Conservation (phyloP, 2,113 vertebrate species). For the Tyrannus savana region DNA sequence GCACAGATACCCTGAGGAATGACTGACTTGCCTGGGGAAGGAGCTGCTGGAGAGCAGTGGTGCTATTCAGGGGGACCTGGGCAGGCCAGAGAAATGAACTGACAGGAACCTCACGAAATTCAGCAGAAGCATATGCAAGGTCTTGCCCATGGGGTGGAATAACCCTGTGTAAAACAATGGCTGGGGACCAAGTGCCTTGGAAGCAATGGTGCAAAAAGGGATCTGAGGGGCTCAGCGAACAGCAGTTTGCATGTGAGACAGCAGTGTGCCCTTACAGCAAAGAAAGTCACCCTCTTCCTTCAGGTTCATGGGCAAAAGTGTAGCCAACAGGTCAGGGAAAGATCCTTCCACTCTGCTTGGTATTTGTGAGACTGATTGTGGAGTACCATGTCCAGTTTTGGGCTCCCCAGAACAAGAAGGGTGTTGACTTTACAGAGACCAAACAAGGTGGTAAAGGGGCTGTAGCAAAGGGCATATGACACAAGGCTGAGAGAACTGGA, state of each 20-base stretch:
- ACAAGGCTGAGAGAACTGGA: not conserved
- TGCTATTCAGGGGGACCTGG: not conserved
- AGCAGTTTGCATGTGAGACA: not conserved
- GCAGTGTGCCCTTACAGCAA: not conserved
- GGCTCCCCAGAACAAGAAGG: not conserved
- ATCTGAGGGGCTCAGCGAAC: not conserved
- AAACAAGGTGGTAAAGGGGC: not conserved
- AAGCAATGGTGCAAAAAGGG: not conserved
- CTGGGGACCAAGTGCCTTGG: not conserved
- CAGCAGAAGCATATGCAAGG: not conserved
- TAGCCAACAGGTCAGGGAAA: not conserved
- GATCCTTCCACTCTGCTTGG: not conserved
- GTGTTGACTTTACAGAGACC: not conserved
- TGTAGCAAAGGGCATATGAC: not conserved
- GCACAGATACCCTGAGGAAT: not conserved
- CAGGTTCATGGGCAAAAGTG: accelerated
- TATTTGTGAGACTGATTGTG: not conserved
- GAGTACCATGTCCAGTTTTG: not conserved
- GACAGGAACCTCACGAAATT: not conserved
- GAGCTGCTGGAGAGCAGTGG: not conserved
- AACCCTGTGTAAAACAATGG: not conserved
- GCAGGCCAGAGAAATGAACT: not conserved
- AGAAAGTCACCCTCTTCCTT: not conserved
- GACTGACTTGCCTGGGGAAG: not conserved
- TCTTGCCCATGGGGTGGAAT: not conserved